Evolutionary conservation across 2,888 invertebrate species (phyloP), one percentile per base, ranked within the genome.

Genomic region (Cryptocephalus primarius): DNA sequence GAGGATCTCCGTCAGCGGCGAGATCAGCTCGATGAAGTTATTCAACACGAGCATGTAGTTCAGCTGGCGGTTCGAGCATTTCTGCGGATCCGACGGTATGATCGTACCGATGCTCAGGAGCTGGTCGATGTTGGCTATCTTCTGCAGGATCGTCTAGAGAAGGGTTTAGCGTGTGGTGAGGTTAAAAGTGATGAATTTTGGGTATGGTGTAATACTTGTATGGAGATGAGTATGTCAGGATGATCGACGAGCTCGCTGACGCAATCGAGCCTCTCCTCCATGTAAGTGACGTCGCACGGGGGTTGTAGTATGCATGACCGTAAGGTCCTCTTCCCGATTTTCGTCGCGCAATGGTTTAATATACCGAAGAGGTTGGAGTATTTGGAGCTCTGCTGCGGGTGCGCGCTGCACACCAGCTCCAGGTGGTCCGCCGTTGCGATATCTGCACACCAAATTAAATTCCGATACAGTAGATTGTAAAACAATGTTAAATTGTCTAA

Each of bases 231-330:
- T 10, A 85, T 67, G 10, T 80, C 75, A 44, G 80, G 78, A 61
- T 82, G 80, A 36, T 79, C 76, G 22, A 83, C 76, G 8, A 95
- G 69, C 65, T 92, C 91, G 47, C 82, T 74, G 1, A 94, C 79
- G 45, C 86, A 83, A 53, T 85, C 79, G 47, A 87, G 75, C 40
- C 91, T 75, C 12, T 75, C 72, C 54, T 78, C 75, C 49, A 93
- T 88, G 3, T 79, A 73, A 1, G 75, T 70, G 46, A 75, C 64
- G 44, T 83, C 77, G 59, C 79, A 84, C 0, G 83, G 80, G 0
- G 95, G 94, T 64, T 88, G 87, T 8, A 88, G 71, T 52, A 94
- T 82, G 43, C 82, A 80, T 0, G 89, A 84, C 45, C 93, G 72
- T n/a, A 94, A 71, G 33, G 85, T 76, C 50, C 90, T 74, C 13